phyloP scores from a whole-genome alignment of 2,888 invertebrate species.

The Fragum sueziense region DNA sequence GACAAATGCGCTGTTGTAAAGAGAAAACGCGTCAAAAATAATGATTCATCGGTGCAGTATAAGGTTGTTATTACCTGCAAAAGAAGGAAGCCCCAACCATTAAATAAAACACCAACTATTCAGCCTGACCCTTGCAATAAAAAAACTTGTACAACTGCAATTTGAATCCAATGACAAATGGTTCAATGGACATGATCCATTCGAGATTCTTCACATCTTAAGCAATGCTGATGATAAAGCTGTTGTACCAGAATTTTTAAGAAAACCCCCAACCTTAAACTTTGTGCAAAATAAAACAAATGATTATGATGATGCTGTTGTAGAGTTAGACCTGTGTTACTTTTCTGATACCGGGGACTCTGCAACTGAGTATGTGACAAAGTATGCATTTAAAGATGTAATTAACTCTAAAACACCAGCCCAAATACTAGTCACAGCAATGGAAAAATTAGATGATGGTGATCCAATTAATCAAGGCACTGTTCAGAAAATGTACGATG shows the following conservation, averaged over 20 bases:
- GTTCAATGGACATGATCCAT: slow-evolving; percentile 4
- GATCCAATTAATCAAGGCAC: no score
- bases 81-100: neutral
- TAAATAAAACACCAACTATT: neutral
- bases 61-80: neutral
- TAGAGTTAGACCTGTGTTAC: no score
- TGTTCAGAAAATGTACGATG: no score
- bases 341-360: no score
- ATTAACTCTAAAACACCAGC: no score
- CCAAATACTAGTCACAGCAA: no score
- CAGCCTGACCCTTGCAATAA: neutral
- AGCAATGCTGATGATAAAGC: slow-evolving; percentile 4
- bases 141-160: neutral
- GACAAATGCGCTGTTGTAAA: neutral
- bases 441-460: no score
- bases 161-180: slow-evolving; percentile 1
- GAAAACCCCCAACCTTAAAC: neutral
- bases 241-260: neutral
- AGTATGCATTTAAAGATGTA: no score
- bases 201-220: neutral
- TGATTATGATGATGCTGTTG: no score
- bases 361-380: no score
- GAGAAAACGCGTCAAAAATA: neutral
- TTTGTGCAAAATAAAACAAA: no score
- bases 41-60: neutral